Evolutionary conservation across 2,797 vertebrate genomes (phyloP).

Genomic region (Malacoraja senta): DNA sequence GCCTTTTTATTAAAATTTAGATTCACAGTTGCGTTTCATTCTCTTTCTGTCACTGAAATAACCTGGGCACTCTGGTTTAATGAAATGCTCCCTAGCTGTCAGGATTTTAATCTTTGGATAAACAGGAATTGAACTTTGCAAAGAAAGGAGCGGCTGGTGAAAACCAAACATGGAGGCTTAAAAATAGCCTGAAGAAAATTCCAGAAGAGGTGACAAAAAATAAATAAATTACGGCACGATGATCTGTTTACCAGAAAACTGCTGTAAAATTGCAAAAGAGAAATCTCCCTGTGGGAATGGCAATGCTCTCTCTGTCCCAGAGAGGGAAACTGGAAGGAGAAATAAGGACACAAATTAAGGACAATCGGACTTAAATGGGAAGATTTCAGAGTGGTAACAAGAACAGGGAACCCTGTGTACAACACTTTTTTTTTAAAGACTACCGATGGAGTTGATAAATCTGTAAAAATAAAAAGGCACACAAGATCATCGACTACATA

Average conservation of each 20-base stretch:
- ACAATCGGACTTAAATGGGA: too few relatives aligned
- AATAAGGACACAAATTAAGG: background rate
- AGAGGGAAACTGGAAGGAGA: background rate
- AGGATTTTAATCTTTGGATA: constrained; percentile 24
- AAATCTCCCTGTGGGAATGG: background rate
- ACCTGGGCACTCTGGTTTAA: background rate
- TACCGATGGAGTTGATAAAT: too few relatives aligned
- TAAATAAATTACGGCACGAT: background rate
- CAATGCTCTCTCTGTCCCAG: background rate
- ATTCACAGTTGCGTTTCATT: background rate
- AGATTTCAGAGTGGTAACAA: background rate
- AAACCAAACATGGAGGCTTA: constrained; percentile 9
- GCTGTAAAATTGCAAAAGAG: background rate
- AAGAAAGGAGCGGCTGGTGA: background rate
- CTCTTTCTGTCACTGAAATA: background rate
- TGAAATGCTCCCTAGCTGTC: background rate
- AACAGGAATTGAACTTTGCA: constrained; percentile 32
- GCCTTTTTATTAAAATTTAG: background rate
- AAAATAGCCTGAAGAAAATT: constrained; percentile 20
- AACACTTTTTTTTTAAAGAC: background rate
- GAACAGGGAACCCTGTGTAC: background rate
- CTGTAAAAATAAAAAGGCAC: background rate
- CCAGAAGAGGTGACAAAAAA: background rate
- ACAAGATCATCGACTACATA: background rate
- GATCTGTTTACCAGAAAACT: background rate